These are phyloP conservation scores for Anisognathus igniventris DNA, from an alignment of 2,797 vertebrate genomes.

Conservation along the genomic window DNA sequence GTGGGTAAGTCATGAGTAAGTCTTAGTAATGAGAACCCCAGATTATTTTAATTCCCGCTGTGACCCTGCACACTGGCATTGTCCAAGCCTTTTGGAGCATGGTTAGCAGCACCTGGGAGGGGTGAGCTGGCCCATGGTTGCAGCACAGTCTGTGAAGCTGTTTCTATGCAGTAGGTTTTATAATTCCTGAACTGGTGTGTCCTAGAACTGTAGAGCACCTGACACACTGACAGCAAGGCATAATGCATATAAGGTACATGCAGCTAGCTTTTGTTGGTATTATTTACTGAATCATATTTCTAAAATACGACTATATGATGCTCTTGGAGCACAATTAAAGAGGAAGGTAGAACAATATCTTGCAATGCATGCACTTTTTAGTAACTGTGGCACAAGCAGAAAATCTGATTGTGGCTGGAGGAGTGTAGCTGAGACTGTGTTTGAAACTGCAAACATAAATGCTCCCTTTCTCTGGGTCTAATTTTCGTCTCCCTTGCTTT, in stretches of 20 bases:
- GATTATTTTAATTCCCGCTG: not conserved
- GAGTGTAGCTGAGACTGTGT: not conserved
- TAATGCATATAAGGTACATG: fast-evolving
- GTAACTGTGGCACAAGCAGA: not conserved
- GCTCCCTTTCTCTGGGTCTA: not conserved
- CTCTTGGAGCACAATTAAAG: not conserved
- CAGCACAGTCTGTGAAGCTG: not conserved
- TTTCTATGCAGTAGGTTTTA: not conserved
- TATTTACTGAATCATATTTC: not conserved
- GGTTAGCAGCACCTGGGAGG: not conserved
- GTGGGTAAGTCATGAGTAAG: not conserved
- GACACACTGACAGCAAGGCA: not conserved
- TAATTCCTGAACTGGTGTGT: not conserved
- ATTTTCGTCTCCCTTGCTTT: not conserved
- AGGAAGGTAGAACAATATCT: not conserved
- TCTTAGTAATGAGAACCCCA: not conserved
- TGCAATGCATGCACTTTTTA: not conserved
- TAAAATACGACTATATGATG: not conserved
- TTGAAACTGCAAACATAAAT: not conserved
- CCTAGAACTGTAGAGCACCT: not conserved
- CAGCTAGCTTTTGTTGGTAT: not conserved
- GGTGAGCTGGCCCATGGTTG: not conserved
- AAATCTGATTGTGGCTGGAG: not conserved
- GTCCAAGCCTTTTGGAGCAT: not conserved
- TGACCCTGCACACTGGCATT: not conserved